Base-by-base conservation (phyloP, 2,888 invertebrate species). In the Apotomis capreana region DNA sequence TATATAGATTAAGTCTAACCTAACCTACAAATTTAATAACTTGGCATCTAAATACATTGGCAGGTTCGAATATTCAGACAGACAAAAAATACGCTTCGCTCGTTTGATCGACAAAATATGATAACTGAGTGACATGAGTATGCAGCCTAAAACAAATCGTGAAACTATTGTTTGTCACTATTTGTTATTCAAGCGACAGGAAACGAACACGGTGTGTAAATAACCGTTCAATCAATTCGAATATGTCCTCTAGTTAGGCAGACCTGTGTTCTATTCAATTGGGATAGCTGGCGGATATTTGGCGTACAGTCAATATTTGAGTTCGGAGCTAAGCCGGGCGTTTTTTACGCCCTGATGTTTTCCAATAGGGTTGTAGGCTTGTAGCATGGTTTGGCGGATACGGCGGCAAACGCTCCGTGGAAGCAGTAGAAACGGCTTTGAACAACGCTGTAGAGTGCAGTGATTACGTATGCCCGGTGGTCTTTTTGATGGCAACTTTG, bases 291-390 rank as follows among this genome's bases (percentile, higher is more conserved):
- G 67, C 37, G n/a, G 26, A 67, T 55, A 70, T 70, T 63, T 59
- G n/a, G 59, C 15, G 52, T 52, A 68, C 49, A 51, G 71, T 71
- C 51, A 68, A 68, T 71, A 71, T 61, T 71, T 57, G 71, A 68
- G 15, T 67, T 44, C 55, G 40, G 61, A 40, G 67, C 57, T 51
- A 55, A 71, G 55, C 57, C 57, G 36, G 49, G 15, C 54, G 60
- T 60, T 67, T 68, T 68, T 68, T 62, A 68, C 61, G 71, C 71
- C 13, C 57, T 15, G 67, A 61, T 12, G 70, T 68, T 67, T 68
- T 61, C 55, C 67, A 68, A 71, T 68, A 52, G 62, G 46, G 46
- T 46, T 13, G 26, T 40, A 40, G 40, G 26, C 26, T 26, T 26
- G 26, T 49, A n/a, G 51, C 13, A 26, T 15, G 40, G 63, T 51